A percentile compares a stretch with the other conserved stretches of the same genome.
phyloP scores from a whole-genome alignment of 2,113 vertebrate species.

The Turdus rufiventris region DNA sequence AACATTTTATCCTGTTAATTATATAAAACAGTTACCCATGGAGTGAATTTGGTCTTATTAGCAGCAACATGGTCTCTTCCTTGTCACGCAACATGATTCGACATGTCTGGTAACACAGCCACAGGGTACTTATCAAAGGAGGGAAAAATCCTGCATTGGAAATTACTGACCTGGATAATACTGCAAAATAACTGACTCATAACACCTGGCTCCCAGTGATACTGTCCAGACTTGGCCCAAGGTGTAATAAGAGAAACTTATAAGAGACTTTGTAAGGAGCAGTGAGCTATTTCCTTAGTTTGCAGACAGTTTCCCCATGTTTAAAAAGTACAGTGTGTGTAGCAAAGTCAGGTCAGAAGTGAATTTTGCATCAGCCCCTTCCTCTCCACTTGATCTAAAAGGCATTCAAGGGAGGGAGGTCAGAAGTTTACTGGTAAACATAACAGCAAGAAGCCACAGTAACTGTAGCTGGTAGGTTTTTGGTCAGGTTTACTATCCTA shows the following conservation, averaged over 20 bases:
- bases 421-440: background rate
- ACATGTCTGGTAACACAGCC: background rate
- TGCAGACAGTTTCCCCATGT: background rate
- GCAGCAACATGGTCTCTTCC: background rate
- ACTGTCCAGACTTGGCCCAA: background rate
- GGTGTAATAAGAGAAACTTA: background rate
- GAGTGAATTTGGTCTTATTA: background rate
- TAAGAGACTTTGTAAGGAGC: background rate
- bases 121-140: background rate
- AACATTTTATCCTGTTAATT: conserved; percentile 11
- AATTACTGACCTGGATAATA: background rate
- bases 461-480: background rate
- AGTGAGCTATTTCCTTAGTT: background rate
- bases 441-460: background rate
- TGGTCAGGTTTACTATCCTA: background rate
- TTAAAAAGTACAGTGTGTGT: background rate
- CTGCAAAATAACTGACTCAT: background rate
- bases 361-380: background rate
- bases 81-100: background rate
- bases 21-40: background rate
- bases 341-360: background rate
- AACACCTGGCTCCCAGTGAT: background rate
- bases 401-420: background rate
- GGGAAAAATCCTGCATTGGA: background rate
- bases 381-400: background rate